phyloP scores from a whole-genome alignment of 1,140 invertebrate species.

The Pygmarrhopalites habei region DNA sequence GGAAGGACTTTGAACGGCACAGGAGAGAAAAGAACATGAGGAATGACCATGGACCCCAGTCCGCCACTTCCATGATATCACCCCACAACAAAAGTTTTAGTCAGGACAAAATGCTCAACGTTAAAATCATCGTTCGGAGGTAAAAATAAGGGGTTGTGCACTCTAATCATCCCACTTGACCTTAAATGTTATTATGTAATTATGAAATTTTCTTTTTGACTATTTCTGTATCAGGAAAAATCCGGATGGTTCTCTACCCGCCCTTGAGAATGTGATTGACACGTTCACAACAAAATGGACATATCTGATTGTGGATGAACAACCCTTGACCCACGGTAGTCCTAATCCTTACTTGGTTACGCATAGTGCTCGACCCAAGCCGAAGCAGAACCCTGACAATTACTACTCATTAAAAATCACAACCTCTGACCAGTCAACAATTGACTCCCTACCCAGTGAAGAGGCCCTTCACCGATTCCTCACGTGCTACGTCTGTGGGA shows the following conservation, averaged over 20 bases:
- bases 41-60: not conserved
- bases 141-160: not conserved
- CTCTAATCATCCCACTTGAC: not conserved
- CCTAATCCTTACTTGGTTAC: not conserved
- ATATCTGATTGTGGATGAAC: constrained; percentile 5
- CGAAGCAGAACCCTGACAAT: not conserved
- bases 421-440: constrained; percentile 5
- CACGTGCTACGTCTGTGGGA: constrained; percentile 4
- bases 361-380: not conserved
- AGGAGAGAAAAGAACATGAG: constrained; percentile 1
- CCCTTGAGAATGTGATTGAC: not conserved
- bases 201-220: not conserved
- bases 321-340: not conserved
- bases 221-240: not conserved
- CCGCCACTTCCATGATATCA: too few species aligned
- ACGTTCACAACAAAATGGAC: not conserved
- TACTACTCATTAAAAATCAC: not conserved
- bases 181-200: not conserved
- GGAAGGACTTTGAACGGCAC: not conserved
- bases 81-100: too few species aligned
- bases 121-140: not conserved
- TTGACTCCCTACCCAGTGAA: not conserved
- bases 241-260: not conserved
- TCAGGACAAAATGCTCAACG: not conserved
- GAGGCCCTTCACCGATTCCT: constrained; percentile 1